Conservation (phyloP, 2,888 invertebrate genomes). For the Lymantria monacha region DNA sequence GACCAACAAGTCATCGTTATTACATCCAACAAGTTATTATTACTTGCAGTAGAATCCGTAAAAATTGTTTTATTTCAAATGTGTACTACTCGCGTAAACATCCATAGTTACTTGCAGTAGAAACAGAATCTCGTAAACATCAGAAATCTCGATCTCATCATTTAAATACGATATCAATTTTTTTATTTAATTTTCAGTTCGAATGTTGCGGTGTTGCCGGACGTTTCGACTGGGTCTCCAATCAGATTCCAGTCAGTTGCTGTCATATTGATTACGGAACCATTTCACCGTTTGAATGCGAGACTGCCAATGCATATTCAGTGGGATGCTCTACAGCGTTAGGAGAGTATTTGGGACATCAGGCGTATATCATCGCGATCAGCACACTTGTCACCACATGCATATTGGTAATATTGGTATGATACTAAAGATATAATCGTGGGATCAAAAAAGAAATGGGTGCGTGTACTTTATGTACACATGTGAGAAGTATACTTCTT, state of each 20-base stretch:
- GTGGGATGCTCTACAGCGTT: slow-evolving; percentile 81
- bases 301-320: slow-evolving; percentile 41
- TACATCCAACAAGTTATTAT: too few species aligned
- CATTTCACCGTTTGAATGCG: slow-evolving; percentile 70
- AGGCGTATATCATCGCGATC: slow-evolving; percentile 53
- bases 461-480: too few species aligned
- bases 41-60: too few species aligned
- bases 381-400: slow-evolving; percentile 48
- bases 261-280: slow-evolving; percentile 77
- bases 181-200: slow-evolving; percentile 68
- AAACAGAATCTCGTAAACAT: too few species aligned
- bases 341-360: slow-evolving; percentile 67
- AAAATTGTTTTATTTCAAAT: too few species aligned
- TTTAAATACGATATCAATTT: too few species aligned
- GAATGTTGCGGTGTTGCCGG: slow-evolving; percentile 84
- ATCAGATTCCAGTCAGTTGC: slow-evolving; percentile 83
- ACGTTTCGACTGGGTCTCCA: slow-evolving; percentile 77
- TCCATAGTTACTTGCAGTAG: too few species aligned
- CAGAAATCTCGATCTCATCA: too few species aligned
- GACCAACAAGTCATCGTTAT: too few species aligned
- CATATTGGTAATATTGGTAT: slow-evolving; percentile 52
- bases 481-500: too few species aligned
- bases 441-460: too few species aligned
- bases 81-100: too few species aligned
- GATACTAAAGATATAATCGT: background rate